phyloP scores from a whole-genome alignment of 2,888 invertebrate genomes.

The Pherbina coryleti region DNA sequence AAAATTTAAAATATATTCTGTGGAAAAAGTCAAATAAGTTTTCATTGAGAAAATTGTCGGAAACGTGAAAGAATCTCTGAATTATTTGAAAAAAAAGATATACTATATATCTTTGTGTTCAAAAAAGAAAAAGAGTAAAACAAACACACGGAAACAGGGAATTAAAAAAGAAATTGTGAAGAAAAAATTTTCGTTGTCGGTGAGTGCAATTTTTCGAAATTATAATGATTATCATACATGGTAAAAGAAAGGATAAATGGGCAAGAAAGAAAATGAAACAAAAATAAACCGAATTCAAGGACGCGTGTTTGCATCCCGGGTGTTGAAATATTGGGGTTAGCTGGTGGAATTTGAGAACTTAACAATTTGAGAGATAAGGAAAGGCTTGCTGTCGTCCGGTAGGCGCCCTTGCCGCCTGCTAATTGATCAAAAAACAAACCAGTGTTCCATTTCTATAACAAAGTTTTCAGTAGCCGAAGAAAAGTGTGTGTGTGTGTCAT shows the following conservation, averaged over 20 bases:
- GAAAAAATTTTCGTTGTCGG: slow-evolving; percentile 30
- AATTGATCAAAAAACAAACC: neutral
- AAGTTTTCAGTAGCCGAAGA: neutral
- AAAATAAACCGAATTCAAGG: neutral
- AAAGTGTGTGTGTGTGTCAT: neutral
- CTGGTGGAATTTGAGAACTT: too few relatives aligned
- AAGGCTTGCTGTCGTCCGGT: neutral
- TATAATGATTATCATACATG: neutral
- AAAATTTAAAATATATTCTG: slow-evolving; percentile 3
- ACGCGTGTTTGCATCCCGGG: neutral
- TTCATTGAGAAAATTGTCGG: slow-evolving; percentile 45
- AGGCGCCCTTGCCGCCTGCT: neutral
- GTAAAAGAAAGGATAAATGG: neutral
- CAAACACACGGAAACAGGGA: neutral
- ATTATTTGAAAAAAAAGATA: slow-evolving; percentile 31
- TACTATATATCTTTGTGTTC: neutral
- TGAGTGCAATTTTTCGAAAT: slow-evolving; percentile 19
- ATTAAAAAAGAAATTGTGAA: neutral
- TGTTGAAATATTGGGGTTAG: too few relatives aligned
- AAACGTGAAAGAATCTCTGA: slow-evolving; percentile 38
- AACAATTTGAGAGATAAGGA: too few relatives aligned
- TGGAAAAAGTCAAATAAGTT: slow-evolving; percentile 30
- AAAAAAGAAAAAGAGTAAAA: slow-evolving; percentile 24
- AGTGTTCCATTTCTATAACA: neutral
- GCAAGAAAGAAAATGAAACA: neutral